A percentile compares a stretch with the other conserved stretches of the same genome.
These are phyloP conservation scores for Celastrina argiolus DNA, from an alignment of 2,888 invertebrate genomes.

Conservation along the genomic window DNA sequence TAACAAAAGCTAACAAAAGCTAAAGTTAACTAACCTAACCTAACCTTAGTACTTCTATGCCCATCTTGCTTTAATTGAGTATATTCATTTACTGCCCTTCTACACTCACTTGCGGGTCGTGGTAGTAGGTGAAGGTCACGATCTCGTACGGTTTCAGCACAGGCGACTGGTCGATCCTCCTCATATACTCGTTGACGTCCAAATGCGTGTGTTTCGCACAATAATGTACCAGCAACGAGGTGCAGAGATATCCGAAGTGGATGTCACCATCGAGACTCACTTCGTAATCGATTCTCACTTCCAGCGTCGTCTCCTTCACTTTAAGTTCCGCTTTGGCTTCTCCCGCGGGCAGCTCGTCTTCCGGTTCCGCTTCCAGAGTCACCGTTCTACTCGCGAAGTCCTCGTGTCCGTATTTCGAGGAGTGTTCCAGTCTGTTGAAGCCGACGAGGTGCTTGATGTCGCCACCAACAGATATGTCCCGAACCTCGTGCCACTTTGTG, in stretches of 20 bases:
- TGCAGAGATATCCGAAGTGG: neutral
- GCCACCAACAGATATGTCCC: neutral
- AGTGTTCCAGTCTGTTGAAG: neutral
- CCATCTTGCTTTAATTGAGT: too few species aligned
- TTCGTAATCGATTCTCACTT: too few species aligned
- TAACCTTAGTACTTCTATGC: too few species aligned
- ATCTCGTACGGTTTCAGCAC: neutral
- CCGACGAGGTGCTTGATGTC: neutral
- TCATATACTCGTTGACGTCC: neutral
- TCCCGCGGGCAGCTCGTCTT: neutral
- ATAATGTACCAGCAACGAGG: neutral
- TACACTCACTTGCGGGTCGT: neutral
- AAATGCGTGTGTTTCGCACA: neutral
- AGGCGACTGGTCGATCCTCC: neutral
- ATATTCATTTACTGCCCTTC: neutral
- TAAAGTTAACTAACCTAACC: too few species aligned
- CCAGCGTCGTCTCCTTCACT: constrained; percentile 1
- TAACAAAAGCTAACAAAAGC: too few species aligned
- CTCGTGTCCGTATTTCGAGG: neutral
- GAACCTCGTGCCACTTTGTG: neutral
- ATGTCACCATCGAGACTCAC: neutral
- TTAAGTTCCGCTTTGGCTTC: neutral
- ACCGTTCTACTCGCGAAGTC: neutral
- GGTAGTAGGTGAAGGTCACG: neutral
- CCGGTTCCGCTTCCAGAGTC: neutral